These are phyloP conservation scores for Vanessa tameamea DNA, from an alignment of 1,140 invertebrate species.

Conservation along the genomic window DNA sequence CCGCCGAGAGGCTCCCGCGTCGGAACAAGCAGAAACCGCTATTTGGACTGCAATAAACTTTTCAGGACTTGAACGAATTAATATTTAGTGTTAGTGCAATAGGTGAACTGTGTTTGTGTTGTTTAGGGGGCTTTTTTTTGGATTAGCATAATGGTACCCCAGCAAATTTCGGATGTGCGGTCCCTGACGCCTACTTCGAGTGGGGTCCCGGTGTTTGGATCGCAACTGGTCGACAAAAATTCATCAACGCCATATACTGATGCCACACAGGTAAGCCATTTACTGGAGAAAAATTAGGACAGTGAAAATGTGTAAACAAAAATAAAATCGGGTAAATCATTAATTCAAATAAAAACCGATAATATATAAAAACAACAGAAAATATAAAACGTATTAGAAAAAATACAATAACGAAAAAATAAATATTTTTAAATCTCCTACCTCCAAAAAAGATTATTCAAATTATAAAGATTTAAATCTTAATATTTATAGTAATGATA, in stretches of 20 bases:
- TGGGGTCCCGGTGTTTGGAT: slow-evolving; percentile 87
- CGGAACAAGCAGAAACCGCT: slow-evolving; percentile 27
- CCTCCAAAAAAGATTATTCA: too few species aligned
- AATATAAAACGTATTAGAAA: not conserved
- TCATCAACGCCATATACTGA: slow-evolving; percentile 97
- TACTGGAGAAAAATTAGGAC: not conserved
- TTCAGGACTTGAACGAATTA: slow-evolving; percentile 29
- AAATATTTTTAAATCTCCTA: too few species aligned
- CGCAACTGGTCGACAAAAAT: slow-evolving; percentile 92
- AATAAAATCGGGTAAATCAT: not conserved
- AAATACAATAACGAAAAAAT: too few species aligned
- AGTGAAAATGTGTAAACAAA: slow-evolving; percentile 9
- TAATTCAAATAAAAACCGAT: not conserved
- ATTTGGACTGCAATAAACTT: slow-evolving; percentile 42
- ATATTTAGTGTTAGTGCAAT: slow-evolving; percentile 70
- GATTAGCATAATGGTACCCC: slow-evolving; percentile 79
- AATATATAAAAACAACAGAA: not conserved
- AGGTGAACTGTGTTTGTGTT: slow-evolving; percentile 73
- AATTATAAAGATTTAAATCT: too few species aligned
- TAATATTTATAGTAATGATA: too few species aligned
- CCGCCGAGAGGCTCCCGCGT: slow-evolving; percentile 66
- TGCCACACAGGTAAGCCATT: slow-evolving; percentile 92
- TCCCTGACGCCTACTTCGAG: slow-evolving; percentile 72
- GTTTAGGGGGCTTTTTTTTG: slow-evolving; percentile 62
- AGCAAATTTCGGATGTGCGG: slow-evolving; percentile 79